These are phyloP conservation scores for Varanus komodoensis DNA, from an alignment of 2,113 vertebrate species.

Conservation along the genomic window DNA sequence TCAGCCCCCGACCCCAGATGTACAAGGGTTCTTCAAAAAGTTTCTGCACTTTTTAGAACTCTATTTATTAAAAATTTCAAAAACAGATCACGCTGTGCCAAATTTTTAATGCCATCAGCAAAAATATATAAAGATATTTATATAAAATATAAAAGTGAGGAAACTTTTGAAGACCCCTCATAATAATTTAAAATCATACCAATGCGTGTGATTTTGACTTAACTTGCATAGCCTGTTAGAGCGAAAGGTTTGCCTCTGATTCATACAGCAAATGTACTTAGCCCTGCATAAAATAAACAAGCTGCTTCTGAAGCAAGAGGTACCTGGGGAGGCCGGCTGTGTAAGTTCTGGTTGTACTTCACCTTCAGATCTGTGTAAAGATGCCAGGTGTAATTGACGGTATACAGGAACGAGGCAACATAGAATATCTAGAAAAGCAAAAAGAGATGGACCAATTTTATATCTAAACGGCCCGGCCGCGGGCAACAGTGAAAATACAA, in stretches of 20 bases:
- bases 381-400: slow-evolving; percentile 87
- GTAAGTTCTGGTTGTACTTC: slow-evolving; percentile 75
- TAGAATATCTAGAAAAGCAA: slow-evolving; percentile 84
- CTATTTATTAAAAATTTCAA: no score
- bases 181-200: no score
- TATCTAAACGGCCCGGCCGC: no score
- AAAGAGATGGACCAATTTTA: background rate
- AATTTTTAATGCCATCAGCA: no score
- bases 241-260: background rate
- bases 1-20: no score
- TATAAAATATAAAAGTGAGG: no score
- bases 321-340: slow-evolving; percentile 77
- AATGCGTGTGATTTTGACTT: background rate
- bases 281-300: background rate
- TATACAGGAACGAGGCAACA: slow-evolving; percentile 88
- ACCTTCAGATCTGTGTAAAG: slow-evolving; percentile 81
- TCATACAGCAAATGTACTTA: background rate
- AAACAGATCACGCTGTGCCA: no score
- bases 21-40: no score
- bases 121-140: no score
- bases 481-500: no score
- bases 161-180: no score
- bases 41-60: no score
- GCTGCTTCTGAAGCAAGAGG: slow-evolving; percentile 15
- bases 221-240: background rate